Evolutionary conservation across 1,140 invertebrate species (phyloP), one percentile per base, ranked within the genome.

Genomic region (Tenebrio molitor): DNA sequence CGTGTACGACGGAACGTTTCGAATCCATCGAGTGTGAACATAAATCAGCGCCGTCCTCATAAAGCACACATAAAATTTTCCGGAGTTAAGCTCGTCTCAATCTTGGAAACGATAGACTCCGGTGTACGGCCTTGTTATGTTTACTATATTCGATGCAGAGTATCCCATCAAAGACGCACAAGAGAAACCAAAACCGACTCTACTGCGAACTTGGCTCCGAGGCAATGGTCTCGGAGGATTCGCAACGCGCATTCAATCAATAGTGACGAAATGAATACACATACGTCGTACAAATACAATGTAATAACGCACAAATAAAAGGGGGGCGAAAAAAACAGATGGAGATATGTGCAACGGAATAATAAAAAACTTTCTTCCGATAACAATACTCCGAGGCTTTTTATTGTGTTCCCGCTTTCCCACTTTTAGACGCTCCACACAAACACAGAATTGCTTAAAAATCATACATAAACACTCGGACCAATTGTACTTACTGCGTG

Each of bases 11-110:
- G 46, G 25, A 58, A 58, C 29, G 21, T 58, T 58, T 58, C 50
- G 50, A 12, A 58, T 29, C 50, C 50, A 58, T 58, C 10, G 50
- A 58, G 50, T 58, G 50, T 58, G 50, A 58, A 58, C 29, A 58
- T 58, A 58, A 58, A 58, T 58, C 50, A 58, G 15, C 50, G 50
- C 23, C 23, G 42, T 46, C 21, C 46, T 53, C 46, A 53, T 53
- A 53, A 53, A 53, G 46, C 50, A n/a, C 21, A 58, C 50, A 58
- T 58, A 58, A 58, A 58, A 58, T 58, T 58, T 58, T 58, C 50
- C 50, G 50, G 50, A 58, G 50, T 58, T 58, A 33, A 58, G 50
- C 50, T 58, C 50, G 50, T 14, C 50, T 29, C 50, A 58, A 53
- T 53, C 19, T 53, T 21, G 46, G 36, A 12, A 39, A 39, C 36